phyloP scores from a whole-genome alignment of 2,797 vertebrate genomes.

The Semaprochilodus insignis region DNA sequence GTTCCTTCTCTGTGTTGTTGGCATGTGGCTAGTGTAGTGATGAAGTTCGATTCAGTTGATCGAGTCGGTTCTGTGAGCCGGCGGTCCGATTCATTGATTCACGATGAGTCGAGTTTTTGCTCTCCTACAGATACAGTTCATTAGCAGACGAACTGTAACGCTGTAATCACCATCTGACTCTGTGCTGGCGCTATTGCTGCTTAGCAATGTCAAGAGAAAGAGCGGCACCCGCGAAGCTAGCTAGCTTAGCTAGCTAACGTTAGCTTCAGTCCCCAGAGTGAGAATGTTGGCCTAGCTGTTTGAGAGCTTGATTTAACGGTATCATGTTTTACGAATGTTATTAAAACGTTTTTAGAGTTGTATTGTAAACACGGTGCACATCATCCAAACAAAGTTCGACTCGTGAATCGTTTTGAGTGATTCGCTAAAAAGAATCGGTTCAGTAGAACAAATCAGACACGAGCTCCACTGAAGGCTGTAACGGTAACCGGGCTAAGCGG shows the following conservation, averaged over 20 bases:
- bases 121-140: neutral
- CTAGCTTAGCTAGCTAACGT: too few relatives aligned
- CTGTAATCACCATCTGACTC: too few relatives aligned
- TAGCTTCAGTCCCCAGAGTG: too few relatives aligned
- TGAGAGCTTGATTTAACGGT: too few relatives aligned
- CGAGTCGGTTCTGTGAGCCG: neutral
- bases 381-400: neutral
- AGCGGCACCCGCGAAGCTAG: too few relatives aligned
- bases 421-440: neutral
- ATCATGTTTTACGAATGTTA: too few relatives aligned
- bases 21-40: constrained; percentile 21
- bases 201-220: too few relatives aligned
- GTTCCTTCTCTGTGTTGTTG: neutral
- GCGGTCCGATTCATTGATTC: neutral
- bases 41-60: neutral
- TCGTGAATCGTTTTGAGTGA: neutral
- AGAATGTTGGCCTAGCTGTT: too few relatives aligned
- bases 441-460: neutral
- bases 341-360: too few relatives aligned
- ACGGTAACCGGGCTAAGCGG: neutral
- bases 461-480: neutral
- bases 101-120: neutral
- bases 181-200: too few relatives aligned
- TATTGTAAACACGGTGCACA: neutral
- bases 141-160: too few relatives aligned